phyloP scores from a whole-genome alignment of 2,888 invertebrate species.

The Chloroclysta siterata region DNA sequence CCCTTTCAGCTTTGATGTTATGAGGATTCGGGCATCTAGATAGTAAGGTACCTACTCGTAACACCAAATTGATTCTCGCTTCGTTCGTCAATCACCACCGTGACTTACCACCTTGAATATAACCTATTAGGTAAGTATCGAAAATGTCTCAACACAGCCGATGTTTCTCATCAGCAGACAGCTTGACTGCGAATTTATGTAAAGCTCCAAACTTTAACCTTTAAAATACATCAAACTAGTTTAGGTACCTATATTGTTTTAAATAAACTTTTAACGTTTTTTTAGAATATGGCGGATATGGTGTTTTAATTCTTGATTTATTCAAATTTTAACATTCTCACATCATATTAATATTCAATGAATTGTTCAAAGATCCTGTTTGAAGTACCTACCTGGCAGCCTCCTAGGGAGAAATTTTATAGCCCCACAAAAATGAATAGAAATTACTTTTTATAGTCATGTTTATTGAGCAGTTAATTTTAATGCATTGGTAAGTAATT shows the following conservation, averaged over 20 bases:
- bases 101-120: no score
- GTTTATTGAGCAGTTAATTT: conserved; percentile 16
- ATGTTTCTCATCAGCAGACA: conserved; percentile 27
- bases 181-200: conserved; percentile 34
- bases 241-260: conserved; percentile 10
- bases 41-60: no score
- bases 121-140: no score
- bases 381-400: conserved; percentile 12
- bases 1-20: no score
- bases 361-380: conserved; percentile 37
- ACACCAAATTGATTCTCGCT: no score
- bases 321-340: conserved; percentile 39
- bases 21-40: no score
- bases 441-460: conserved; percentile 16
- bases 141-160: neutral
- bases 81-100: no score
- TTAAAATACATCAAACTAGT: conserved; percentile 27
- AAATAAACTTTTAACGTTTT: conserved; percentile 22
- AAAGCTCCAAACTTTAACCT: conserved; percentile 26
- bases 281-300: conserved; percentile 29
- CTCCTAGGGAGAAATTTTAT: conserved; percentile 31
- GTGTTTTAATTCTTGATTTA: conserved; percentile 27
- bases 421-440: conserved; percentile 22
- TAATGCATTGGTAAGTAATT: conserved; percentile 9
- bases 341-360: conserved; percentile 34